Evolutionary conservation across 2,888 invertebrate genomes (phyloP), one percentile per base, ranked within the genome.

Genomic region (Hemistola chrysoprasaria): DNA sequence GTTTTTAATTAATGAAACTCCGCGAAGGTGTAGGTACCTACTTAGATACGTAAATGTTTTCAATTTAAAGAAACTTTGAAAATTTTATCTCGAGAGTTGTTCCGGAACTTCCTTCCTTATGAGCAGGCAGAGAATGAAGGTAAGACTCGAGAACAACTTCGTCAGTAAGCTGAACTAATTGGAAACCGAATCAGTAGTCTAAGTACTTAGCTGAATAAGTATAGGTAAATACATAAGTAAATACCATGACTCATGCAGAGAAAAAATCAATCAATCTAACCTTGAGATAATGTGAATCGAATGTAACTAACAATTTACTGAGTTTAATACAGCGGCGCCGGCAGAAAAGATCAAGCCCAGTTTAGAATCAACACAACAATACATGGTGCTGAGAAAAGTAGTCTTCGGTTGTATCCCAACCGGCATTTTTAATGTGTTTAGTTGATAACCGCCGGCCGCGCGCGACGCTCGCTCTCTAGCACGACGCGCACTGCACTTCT

Each of bases 381-480:
- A 45, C 40, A 48, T 39, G 39, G 42, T 45, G 49, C 50, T 55
- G 51, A 68, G 75, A 72, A 66, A 59, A 73, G 55, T 63, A 58
- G 58, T 58, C 63, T 53, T 54, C 44, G 59, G 49, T 65, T 59
- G 61, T 64, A 62, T 65, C 69, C 61, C 51, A 65, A 68, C 72
- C 76, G 72, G 74, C 73, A 70, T 73, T 79, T 77, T 74, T 76
- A 76, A 72, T 78, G 71, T 75, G 77, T 71, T 85, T 83, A 85
- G 86, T 86, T 85, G 84, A 84, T 85, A 85, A 80, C 66, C 71
- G 73, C 55, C 65, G 53, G 63, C 62, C 77, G 81, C 55, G 71
- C 77, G 76, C 68, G 70, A 51, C 77, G 73, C 81, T 64, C 72
- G 86, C 73, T 73, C 70, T 11, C 50, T 48, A 16, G 62, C 71